phyloP scores from a whole-genome alignment of 2,113 vertebrate genomes.

The Australoheros scitulus region DNA sequence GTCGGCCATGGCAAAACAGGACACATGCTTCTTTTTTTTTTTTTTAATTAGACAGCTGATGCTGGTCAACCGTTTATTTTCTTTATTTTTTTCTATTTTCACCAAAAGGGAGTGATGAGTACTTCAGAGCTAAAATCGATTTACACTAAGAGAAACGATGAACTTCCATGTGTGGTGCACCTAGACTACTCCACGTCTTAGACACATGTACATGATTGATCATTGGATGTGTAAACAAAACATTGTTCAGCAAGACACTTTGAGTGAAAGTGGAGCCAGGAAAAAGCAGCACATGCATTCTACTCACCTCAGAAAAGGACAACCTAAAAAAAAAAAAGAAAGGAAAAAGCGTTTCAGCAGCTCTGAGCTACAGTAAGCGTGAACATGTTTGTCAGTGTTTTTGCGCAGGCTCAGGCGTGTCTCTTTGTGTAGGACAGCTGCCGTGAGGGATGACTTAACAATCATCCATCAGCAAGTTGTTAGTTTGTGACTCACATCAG shows the following conservation, averaged over 20 bases:
- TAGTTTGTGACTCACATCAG: conserved; percentile 51
- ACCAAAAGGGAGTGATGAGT: neutral
- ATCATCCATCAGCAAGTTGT: conserved; percentile 64
- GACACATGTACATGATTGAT: neutral
- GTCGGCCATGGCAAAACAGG: neutral
- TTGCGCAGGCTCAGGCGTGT: conserved; percentile 28
- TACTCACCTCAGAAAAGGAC: neutral
- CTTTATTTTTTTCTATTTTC: neutral
- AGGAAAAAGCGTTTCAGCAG: neutral
- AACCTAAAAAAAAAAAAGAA: neutral
- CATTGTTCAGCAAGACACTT: neutral
- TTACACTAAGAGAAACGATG: neutral
- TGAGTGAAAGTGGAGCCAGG: neutral
- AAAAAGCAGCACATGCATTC: no score
- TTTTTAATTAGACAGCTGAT: neutral
- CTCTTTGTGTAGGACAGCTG: conserved; percentile 64
- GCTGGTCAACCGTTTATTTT: neutral
- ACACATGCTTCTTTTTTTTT: neutral
- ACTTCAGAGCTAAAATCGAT: neutral
- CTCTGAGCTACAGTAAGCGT: conserved; percentile 9
- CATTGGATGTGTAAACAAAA: neutral
- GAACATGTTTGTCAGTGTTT: conserved; percentile 23
- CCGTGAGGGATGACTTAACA: conserved; percentile 57
- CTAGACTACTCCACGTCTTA: neutral
- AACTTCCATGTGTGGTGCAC: neutral